Percentiles rank a stretch among this genome's conserved stretches.
Conservation (phyloP, 2,797 vertebrate genomes). For the Sternarchorhynchus goeldii region DNA sequence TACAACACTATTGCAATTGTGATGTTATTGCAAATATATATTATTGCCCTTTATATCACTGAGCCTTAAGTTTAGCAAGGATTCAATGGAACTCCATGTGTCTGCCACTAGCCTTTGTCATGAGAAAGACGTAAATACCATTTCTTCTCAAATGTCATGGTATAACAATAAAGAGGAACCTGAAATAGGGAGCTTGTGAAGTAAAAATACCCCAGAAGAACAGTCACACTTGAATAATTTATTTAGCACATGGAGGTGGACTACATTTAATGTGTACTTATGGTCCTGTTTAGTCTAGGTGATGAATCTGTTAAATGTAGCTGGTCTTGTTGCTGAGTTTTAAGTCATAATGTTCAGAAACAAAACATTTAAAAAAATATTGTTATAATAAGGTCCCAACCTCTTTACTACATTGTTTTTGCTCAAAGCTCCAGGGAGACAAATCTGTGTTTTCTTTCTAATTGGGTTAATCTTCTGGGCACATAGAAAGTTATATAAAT, state of each 20-base stretch:
- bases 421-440: no score
- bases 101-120: background rate
- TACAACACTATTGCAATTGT: no score
- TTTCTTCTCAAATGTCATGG: background rate
- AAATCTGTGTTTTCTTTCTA: no score
- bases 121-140: background rate
- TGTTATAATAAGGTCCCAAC: no score
- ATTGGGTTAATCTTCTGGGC: no score
- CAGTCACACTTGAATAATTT: background rate
- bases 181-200: background rate
- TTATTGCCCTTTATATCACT: background rate
- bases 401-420: no score
- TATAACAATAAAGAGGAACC: background rate
- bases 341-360: background rate
- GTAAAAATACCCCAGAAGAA: background rate
- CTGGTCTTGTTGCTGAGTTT: background rate
- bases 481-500: no score
- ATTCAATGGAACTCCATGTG: no score
- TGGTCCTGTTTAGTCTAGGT: no score
- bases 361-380: background rate
- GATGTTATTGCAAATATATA: background rate
- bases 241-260: background rate
- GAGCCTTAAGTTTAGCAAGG: no score
- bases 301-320: background rate
- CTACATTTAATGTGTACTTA: background rate